Base-by-base conservation (phyloP, 1,140 invertebrate genomes). In the Aethina tumida region DNA sequence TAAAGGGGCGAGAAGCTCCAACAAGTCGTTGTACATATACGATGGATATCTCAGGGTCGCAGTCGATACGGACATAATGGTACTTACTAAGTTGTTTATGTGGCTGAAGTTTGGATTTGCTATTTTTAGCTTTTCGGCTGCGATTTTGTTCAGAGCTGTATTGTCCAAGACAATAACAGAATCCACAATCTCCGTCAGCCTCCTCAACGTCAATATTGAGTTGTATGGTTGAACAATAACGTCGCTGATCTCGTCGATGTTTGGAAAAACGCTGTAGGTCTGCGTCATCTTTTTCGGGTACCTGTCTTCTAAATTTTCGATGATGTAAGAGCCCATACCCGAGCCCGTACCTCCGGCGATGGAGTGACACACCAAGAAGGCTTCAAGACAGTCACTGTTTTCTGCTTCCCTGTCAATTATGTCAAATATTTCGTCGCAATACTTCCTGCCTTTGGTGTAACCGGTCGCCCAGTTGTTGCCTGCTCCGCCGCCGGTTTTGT, bases 201-300 rank as follows among this genome's bases (percentile, higher is more conserved):
- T 73, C 63, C 94, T 93, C 10, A 99, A 64, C 0, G 96, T 97
- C 5, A 99, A 67, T 14, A 98, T 60, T 0, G 93, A 97, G 65
- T 99, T 99, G 65, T 99, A 99, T 0, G 96, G 96, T 60, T 97
- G 94, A 2, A 99, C 96, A 1, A 99, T 93, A 13, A 99, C 96
- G 68, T 99, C 95, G 62, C 90, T 88, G 53, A 87, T 86, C 78
- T 97, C 90, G 69, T 96, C 91, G 59, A 96, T 82, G 67, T 97
- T 97, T 1, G 95, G 95, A 65, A 99, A 99, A 1, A 98, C 95
- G 56, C 94, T 97, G 60, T 98, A 99, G 0, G 95, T 97, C 68
- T 99, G 88, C 18, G 97, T 85, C 3, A 98, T 63, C 59, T 98
- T 98, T 63, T 98, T 98, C 1, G 94, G 92, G 68, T 92, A 98